phyloP scores from a whole-genome alignment of 2,797 vertebrate species.

The Artibeus jamaicensis region DNA sequence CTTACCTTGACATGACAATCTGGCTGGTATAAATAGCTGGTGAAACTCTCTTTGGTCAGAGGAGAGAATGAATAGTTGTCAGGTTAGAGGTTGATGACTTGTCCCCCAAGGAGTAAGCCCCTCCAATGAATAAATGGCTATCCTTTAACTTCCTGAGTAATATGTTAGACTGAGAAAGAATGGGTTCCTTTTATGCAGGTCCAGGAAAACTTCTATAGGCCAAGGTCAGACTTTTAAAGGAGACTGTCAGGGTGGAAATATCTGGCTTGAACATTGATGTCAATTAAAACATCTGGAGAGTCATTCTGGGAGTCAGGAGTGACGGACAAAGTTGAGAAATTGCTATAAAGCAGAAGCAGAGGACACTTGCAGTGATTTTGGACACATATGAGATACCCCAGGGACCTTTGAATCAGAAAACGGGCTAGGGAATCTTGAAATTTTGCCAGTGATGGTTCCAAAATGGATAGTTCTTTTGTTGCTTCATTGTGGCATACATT shows the following conservation, averaged over 20 bases:
- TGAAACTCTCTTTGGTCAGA: constrained; percentile 23
- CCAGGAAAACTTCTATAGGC: constrained; percentile 37
- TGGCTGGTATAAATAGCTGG: not conserved
- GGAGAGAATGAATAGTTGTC: not conserved
- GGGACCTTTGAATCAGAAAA: constrained; percentile 51
- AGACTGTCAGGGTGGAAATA: constrained; percentile 46
- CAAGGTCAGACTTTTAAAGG: constrained; percentile 64
- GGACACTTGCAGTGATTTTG: constrained; percentile 45
- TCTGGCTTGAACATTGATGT: constrained; percentile 54
- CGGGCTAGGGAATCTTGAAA: constrained; percentile 43
- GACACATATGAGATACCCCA: constrained; percentile 21
- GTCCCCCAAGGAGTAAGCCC: constrained; percentile 32
- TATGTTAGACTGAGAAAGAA: constrained; percentile 33
- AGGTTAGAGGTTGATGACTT: constrained; percentile 26
- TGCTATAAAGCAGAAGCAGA: constrained; percentile 45
- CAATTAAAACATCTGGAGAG: constrained; percentile 66
- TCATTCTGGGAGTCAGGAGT: constrained; percentile 60
- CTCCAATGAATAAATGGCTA: constrained; percentile 32
- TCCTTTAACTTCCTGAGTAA: constrained; percentile 51
- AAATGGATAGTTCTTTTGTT: constrained; percentile 54
- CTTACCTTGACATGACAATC: not conserved
- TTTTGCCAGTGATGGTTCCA: constrained; percentile 48
- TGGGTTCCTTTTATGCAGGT: constrained; percentile 53
- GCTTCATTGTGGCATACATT: constrained; percentile 56
- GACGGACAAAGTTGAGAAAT: constrained; percentile 56